These are phyloP conservation scores for Oncorhynchus clarkii DNA, from an alignment of 2,113 vertebrate species.

Conservation along the genomic window DNA sequence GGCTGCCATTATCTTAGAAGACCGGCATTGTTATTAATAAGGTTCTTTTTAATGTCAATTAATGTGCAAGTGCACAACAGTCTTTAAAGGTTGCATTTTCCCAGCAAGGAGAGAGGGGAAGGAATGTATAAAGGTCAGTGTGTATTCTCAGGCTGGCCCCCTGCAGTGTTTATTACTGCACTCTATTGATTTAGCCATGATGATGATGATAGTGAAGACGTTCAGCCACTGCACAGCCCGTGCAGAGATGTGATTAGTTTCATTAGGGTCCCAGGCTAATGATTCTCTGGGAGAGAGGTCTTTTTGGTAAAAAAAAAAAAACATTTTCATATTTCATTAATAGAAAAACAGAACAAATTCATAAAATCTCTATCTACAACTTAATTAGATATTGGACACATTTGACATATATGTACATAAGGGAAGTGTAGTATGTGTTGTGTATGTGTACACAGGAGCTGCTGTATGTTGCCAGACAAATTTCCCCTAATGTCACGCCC, in stretches of 20 bases:
- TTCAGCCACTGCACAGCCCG: conserved; percentile 47
- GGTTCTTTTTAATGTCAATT: conserved; percentile 78
- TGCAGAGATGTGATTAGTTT: background rate
- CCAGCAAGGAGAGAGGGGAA: conserved; percentile 55
- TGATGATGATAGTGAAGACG: conserved; percentile 72
- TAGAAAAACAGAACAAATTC: too few relatives aligned
- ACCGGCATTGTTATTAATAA: conserved; percentile 76
- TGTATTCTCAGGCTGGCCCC: conserved; percentile 61
- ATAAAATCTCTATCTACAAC: too few relatives aligned
- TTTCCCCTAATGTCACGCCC: too few relatives aligned
- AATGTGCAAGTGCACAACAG: conserved; percentile 77
- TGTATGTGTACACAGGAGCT: too few relatives aligned
- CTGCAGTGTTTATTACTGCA: conserved; percentile 76
- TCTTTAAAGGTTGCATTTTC: conserved; percentile 81
- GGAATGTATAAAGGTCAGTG: conserved; percentile 77
- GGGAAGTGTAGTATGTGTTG: too few relatives aligned
- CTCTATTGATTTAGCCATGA: conserved; percentile 74
- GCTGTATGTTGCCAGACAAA: too few relatives aligned
- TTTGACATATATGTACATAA: too few relatives aligned
- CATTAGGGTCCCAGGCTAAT: too few relatives aligned
- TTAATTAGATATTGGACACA: too few relatives aligned
- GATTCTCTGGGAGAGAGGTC: too few relatives aligned
- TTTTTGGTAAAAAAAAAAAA: too few relatives aligned
- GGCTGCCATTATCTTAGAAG: conserved; percentile 49
- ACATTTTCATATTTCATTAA: too few relatives aligned